A percentile compares a stretch with the other conserved stretches of the same genome.
These are phyloP conservation scores for Laticauda laticaudata DNA, from an alignment of 2,113 vertebrate genomes.

Conservation along the genomic window DNA sequence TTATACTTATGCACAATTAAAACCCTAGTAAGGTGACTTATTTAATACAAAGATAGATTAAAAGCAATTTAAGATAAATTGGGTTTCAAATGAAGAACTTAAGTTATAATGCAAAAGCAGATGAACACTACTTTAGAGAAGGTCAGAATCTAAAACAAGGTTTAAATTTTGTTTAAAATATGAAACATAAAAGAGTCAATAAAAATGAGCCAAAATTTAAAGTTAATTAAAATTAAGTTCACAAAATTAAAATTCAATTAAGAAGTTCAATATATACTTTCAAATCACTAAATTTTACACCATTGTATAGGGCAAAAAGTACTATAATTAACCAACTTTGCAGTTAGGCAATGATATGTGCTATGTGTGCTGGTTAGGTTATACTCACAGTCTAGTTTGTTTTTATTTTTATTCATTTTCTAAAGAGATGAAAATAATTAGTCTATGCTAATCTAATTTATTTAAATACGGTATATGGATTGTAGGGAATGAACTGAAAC, in stretches of 20 bases:
- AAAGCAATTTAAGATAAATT: constrained; percentile 28
- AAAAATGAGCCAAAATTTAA: constrained; percentile 29
- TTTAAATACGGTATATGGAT: neutral
- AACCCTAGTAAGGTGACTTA: constrained; percentile 49
- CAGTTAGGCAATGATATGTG: neutral
- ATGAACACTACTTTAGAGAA: constrained; percentile 53
- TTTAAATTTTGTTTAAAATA: constrained; percentile 30
- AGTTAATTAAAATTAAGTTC: neutral
- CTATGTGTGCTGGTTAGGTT: neutral
- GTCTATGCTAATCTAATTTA: neutral
- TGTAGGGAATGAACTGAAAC: neutral
- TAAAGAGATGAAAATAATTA: neutral
- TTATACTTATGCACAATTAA: constrained; percentile 38
- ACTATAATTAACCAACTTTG: neutral
- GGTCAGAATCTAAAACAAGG: constrained; percentile 28
- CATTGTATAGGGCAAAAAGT: neutral
- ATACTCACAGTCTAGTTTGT: neutral
- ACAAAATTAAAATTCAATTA: neutral
- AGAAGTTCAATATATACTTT: neutral
- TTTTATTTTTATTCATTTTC: neutral
- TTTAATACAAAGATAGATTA: constrained; percentile 33
- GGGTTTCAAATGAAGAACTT: constrained; percentile 38
- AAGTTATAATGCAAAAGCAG: constrained; percentile 43
- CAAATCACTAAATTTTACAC: neutral
- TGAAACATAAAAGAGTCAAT: constrained; percentile 1